A percentile compares a stretch with the other conserved stretches of the same genome.
Conservation (phyloP, 1,140 invertebrate genomes). For the Saccostrea cuccullata region DNA sequence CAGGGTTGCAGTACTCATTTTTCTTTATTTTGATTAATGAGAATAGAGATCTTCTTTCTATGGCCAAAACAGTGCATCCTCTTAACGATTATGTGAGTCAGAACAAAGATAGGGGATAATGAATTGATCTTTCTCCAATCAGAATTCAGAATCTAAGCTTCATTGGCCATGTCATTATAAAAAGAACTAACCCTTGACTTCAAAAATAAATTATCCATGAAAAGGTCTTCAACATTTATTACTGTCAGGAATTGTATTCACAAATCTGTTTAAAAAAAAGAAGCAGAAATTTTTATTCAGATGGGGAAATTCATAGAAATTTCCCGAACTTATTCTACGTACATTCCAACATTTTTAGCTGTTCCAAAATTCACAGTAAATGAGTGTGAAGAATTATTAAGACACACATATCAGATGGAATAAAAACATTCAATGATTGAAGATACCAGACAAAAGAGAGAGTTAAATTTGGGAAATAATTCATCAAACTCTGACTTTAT, state of each 20-base stretch:
- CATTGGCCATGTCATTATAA: background rate
- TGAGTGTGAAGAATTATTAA: background rate
- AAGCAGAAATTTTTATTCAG: background rate
- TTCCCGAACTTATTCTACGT: background rate
- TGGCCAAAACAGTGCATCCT: constrained; percentile 34
- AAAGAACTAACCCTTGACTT: background rate
- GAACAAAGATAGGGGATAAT: constrained; percentile 15
- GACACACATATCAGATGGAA: constrained; percentile 3
- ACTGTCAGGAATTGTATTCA: background rate
- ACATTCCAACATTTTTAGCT: background rate
- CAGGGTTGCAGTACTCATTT: background rate
- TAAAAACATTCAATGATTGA: background rate
- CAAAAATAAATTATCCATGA: background rate
- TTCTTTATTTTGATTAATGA: constrained; percentile 35
- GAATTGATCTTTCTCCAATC: constrained; percentile 8
- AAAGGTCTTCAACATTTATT: background rate
- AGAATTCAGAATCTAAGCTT: background rate
- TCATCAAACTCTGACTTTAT: constrained; percentile 6
- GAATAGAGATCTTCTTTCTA: constrained; percentile 17
- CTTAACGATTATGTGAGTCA: constrained; percentile 20
- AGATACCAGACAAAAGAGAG: constrained; percentile 10
- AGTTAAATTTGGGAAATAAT: constrained; percentile 31
- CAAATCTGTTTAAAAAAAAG: too few species aligned
- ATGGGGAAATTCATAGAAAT: background rate
- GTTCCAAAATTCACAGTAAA: background rate